Evolutionary conservation across 2,888 invertebrate genomes (phyloP).

Genomic region (Mechanitis messenoides): DNA sequence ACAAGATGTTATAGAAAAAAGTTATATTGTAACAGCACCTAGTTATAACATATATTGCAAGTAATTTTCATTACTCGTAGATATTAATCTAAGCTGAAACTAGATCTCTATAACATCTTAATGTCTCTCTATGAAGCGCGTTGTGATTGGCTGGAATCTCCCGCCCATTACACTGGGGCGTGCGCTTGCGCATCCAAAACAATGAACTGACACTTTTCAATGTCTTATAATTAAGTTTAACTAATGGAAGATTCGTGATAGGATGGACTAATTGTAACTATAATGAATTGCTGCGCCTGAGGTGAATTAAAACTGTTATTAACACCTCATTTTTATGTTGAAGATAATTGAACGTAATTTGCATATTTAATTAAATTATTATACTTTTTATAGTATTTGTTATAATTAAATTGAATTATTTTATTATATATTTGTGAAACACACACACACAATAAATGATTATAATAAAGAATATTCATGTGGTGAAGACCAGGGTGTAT

Average conservation of each 20-base stretch:
- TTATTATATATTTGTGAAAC: no score
- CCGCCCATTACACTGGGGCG: constrained; percentile 47
- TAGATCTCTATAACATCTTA: constrained; percentile 18
- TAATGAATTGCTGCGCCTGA: constrained; percentile 20
- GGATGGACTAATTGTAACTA: constrained; percentile 17
- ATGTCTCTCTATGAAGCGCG: constrained; percentile 9
- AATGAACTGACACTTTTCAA: constrained; percentile 41
- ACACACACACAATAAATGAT: no score
- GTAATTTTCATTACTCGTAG: background rate
- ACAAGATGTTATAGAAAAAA: no score
- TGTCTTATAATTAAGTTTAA: constrained; percentile 36
- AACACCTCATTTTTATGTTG: background rate
- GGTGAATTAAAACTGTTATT: constrained; percentile 9
- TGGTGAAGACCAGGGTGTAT: no score
- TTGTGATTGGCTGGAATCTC: constrained; percentile 47
- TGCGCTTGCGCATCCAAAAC: constrained; percentile 40
- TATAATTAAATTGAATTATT: no score
- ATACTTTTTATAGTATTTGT: no score
- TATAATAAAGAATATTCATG: no score
- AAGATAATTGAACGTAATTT: no score
- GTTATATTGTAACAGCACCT: no score
- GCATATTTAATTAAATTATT: no score
- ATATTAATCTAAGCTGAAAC: constrained; percentile 4
- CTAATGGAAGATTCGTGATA: constrained; percentile 29
- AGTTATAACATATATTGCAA: no score